Base-by-base conservation (phyloP, 2,797 vertebrate genomes). In the Nyctalus aviator region DNA sequence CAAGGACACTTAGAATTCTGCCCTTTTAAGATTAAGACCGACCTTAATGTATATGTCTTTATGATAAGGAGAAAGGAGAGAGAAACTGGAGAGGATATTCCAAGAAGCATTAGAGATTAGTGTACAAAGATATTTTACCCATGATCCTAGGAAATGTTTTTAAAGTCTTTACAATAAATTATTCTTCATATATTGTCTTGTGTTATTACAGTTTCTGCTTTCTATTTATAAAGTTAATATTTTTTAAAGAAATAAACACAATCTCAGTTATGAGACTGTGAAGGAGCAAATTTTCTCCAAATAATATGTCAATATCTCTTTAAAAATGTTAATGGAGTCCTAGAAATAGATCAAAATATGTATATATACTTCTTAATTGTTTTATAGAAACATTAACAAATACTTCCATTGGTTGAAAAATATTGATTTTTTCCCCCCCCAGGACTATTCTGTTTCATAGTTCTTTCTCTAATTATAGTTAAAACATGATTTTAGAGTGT, bases 161-260 rank as follows among this genome's bases (percentile, higher is more conserved):
- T 35, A 13, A 94, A 72, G 21, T 78, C 48, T 92, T 53, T 76
- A 64, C 18, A 78, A 86, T 53, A 48, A 93, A 69, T 78, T 72
- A 48, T 85, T 94, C n/a, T 78, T 94, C 23, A 27, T 55, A 14
- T 8, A 59, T 84, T 69, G 30, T 82, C 77, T 90, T 78, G 10
- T 73, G 8, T 91, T 81, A 88, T 44, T 71, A 76, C 66, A 73
- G 14, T 35, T 62, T 11, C 18, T 46, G 3, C 32, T 92, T 76
- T 81, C 79, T 37, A 78, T 90, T 95, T 90, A 78, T 91, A 46
- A 84, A 76, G 41, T 69, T 88, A 73, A 84, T 88, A 50, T 23
- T 73, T 95, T 95, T 35, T 8, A 1, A 71, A 23, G 48, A 37
- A 75, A 82, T 77, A 84, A 92, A 53, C 9, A 55, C 30, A 75